Evolutionary conservation across 2,113 vertebrate species (phyloP).

Genomic region (Cebidichthys violaceus): DNA sequence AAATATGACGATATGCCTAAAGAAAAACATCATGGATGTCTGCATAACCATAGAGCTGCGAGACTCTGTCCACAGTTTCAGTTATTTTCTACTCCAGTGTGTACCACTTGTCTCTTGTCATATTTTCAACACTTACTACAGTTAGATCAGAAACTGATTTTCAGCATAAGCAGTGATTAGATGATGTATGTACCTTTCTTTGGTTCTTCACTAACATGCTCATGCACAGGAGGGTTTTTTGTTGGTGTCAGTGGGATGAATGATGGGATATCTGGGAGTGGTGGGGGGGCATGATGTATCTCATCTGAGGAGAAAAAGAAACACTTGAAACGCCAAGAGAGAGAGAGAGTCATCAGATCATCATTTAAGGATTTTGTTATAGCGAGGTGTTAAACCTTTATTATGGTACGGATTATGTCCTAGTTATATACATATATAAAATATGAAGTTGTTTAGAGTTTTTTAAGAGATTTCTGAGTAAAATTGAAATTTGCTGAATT

Average conservation of each 20-base stretch:
- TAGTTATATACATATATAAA: background rate
- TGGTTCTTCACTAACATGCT: conserved; percentile 80
- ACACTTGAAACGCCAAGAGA: background rate
- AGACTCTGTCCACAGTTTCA: background rate
- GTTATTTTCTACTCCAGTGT: background rate
- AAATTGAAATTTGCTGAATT: background rate
- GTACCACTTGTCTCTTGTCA: background rate
- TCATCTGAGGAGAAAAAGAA: conserved; percentile 42
- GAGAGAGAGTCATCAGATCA: background rate
- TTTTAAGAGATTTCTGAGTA: background rate
- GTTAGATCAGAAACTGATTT: background rate
- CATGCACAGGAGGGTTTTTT: conserved; percentile 70
- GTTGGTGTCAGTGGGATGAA: conserved; percentile 80
- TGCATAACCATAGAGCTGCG: background rate
- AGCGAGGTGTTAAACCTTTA: background rate
- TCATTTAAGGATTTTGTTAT: background rate
- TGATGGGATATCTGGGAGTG: conserved; percentile 86
- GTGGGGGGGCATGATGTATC: conserved; percentile 62
- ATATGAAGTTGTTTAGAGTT: too few relatives aligned
- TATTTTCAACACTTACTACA: too few relatives aligned
- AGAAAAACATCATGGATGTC: background rate
- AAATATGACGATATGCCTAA: background rate
- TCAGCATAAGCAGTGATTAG: background rate
- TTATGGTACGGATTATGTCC: background rate
- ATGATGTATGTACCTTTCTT: conserved; percentile 86